phyloP scores from a whole-genome alignment of 2,113 vertebrate genomes.

The Picathartes gymnocephalus region DNA sequence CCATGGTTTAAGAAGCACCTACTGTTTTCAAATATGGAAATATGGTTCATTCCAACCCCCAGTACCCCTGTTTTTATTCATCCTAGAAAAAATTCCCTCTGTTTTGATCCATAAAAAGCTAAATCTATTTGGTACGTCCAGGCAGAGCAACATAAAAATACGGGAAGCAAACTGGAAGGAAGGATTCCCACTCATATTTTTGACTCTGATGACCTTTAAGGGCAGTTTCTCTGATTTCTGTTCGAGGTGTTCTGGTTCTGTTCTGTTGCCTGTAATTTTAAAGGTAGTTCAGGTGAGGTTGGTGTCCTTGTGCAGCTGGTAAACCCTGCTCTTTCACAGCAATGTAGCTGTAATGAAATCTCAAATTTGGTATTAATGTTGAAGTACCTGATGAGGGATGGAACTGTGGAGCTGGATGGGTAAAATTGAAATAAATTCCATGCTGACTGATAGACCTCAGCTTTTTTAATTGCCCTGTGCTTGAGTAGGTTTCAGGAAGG shows the following conservation, averaged over 20 bases:
- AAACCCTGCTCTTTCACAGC: neutral
- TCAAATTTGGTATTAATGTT: neutral
- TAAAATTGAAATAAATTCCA: neutral
- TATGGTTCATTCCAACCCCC: neutral
- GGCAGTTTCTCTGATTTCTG: neutral
- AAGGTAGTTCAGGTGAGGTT: neutral
- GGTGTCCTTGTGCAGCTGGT: neutral
- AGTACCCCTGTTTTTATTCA: neutral
- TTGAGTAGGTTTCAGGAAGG: neutral
- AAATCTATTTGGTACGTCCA: neutral
- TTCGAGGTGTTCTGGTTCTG: neutral
- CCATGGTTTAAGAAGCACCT: neutral
- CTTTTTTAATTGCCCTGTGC: neutral
- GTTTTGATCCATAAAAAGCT: neutral
- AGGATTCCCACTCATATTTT: neutral
- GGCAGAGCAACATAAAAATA: neutral
- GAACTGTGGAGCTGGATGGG: neutral
- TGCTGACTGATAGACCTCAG: neutral
- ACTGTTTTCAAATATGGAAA: neutral
- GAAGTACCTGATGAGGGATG: accelerated
- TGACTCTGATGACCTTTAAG: neutral
- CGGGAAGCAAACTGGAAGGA: neutral
- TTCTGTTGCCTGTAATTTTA: neutral
- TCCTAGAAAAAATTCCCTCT: neutral
- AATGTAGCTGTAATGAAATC: neutral